Conservation (phyloP, 2,888 invertebrate species). For the Minunthozetes semirufus region DNA sequence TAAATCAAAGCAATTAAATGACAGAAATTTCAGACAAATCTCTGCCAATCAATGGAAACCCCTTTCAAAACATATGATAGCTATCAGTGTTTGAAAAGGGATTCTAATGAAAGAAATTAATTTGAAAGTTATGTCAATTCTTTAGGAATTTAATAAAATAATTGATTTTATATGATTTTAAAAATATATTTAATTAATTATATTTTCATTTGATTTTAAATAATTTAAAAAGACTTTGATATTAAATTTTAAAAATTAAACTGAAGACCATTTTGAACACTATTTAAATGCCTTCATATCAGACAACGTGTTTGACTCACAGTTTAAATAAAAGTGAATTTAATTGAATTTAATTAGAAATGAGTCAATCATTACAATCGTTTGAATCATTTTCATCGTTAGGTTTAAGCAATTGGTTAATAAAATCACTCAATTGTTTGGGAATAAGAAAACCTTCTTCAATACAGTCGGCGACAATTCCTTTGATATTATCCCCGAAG, state of each 20-base stretch:
- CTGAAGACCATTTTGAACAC: too few relatives aligned
- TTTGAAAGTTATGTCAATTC: too few relatives aligned
- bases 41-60: too few relatives aligned
- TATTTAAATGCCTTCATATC: too few relatives aligned
- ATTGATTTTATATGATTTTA: too few relatives aligned
- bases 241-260: too few relatives aligned
- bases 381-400: constrained; percentile 30
- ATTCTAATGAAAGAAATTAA: neutral
- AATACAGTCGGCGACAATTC: constrained; percentile 36
- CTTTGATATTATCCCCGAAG: constrained; percentile 32
- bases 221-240: too few relatives aligned
- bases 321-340: neutral
- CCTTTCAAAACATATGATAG: neutral
- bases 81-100: neutral
- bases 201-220: too few relatives aligned
- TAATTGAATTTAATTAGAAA: neutral
- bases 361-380: neutral
- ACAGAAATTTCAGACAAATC: too few relatives aligned
- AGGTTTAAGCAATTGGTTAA: constrained; percentile 39
- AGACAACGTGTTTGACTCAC: too few relatives aligned
- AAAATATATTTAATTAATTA: too few relatives aligned
- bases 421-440: constrained; percentile 26
- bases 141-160: too few relatives aligned
- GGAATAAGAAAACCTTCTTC: constrained; percentile 34
- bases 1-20: neutral